Conservation (phyloP, 2,888 invertebrate species). For the Altica lythri region DNA sequence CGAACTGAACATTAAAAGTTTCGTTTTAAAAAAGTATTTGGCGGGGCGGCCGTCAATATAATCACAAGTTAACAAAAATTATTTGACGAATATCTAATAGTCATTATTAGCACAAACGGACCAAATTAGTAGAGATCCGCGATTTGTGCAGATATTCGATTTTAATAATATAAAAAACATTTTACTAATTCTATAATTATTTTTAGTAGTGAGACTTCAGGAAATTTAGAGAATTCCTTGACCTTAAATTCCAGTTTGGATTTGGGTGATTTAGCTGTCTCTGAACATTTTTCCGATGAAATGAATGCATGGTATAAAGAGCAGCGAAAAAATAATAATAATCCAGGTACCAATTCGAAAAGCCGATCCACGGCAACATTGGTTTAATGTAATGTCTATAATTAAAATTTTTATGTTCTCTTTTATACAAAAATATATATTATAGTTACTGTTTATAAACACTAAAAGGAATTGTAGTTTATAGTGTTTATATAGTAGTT, state of each 20-base stretch:
- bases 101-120: too few relatives aligned
- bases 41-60: too few relatives aligned
- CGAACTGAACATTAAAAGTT: too few relatives aligned
- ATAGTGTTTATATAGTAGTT: slow-evolving; percentile 4
- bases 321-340: slow-evolving; percentile 49
- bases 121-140: too few relatives aligned
- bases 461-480: not conserved
- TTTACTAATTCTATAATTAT: not conserved
- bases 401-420: slow-evolving; percentile 23
- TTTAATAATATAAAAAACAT: not conserved
- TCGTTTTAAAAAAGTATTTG: too few relatives aligned
- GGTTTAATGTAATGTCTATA: slow-evolving; percentile 39
- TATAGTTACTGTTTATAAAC: slow-evolving; percentile 26
- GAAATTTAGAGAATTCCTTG: slow-evolving; percentile 40
- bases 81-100: too few relatives aligned
- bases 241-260: slow-evolving; percentile 49
- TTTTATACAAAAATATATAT: slow-evolving; percentile 37
- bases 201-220: slow-evolving; percentile 37
- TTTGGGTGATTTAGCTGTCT: slow-evolving; percentile 52
- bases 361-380: slow-evolving; percentile 50
- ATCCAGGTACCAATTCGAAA: slow-evolving; percentile 41
- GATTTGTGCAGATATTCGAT: too few relatives aligned
- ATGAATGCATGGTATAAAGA: slow-evolving; percentile 64
- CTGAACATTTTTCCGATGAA: slow-evolving; percentile 61
- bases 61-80: too few relatives aligned